phyloP scores from a whole-genome alignment of 2,888 invertebrate species.

The Cephus runcator region DNA sequence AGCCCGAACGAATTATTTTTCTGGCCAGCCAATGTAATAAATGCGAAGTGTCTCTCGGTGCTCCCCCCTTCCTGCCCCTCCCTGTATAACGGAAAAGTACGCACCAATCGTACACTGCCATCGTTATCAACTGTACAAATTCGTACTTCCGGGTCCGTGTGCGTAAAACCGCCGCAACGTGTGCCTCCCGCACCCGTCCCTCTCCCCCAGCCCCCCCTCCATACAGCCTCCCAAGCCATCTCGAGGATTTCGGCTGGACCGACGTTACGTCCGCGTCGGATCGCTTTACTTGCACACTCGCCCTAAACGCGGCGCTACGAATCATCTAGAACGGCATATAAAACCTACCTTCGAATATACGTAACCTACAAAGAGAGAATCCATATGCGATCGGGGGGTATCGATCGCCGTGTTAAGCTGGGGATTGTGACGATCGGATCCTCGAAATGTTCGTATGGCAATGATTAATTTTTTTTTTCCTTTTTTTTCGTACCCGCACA shows the following conservation, averaged over 20 bases:
- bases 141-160: background rate
- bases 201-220: background rate
- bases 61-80: too few relatives aligned
- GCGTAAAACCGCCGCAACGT: background rate
- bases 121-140: background rate
- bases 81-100: too few relatives aligned
- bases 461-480: slow-evolving; percentile 20
- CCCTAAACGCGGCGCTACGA: slow-evolving; percentile 25
- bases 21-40: too few relatives aligned
- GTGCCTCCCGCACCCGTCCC: background rate
- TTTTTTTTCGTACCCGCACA: slow-evolving; percentile 7
- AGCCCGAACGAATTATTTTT: too few relatives aligned
- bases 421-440: slow-evolving; percentile 29
- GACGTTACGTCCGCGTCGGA: slow-evolving; percentile 5
- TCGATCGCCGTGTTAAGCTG: slow-evolving; percentile 16
- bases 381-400: slow-evolving; percentile 29
- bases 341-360: slow-evolving; percentile 45
- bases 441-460: slow-evolving; percentile 12
- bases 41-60: too few relatives aligned
- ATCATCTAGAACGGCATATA: slow-evolving; percentile 43
- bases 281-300: slow-evolving; percentile 25
- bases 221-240: background rate
- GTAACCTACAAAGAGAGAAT: slow-evolving; percentile 33
- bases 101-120: too few relatives aligned
- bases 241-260: slow-evolving; percentile 9